Percentiles rank a stretch among this genome's conserved stretches.
Evolutionary conservation across 2,113 vertebrate genomes (phyloP).

Genomic region (Oplegnathus fasciatus): DNA sequence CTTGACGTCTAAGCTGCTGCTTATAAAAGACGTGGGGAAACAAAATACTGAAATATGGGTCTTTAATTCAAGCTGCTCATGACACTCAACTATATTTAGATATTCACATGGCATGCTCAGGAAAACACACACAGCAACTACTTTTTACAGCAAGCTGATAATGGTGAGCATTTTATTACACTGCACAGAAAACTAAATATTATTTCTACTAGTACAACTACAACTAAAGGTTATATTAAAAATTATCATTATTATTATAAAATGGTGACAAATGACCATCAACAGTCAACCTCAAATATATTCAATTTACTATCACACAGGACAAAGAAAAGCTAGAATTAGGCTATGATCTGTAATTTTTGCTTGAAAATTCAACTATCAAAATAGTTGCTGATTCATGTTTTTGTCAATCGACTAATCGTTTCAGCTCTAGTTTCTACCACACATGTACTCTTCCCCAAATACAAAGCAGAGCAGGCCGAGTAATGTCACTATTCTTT

Average conservation of each 20-base stretch:
- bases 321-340: neutral
- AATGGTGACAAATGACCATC: too few species aligned
- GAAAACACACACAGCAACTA: neutral
- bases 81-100: neutral
- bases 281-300: neutral
- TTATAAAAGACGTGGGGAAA: neutral
- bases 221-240: too few species aligned
- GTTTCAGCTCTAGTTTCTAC: neutral
- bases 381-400: neutral
- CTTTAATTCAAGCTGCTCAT: neutral
- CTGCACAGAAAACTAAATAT: too few species aligned
- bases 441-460: neutral
- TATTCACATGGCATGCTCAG: neutral
- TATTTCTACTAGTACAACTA: too few species aligned
- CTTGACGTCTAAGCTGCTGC: neutral
- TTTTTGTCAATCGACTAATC: neutral
- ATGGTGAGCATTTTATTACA: too few species aligned
- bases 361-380: neutral
- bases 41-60: neutral
- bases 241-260: too few species aligned
- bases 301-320: neutral
- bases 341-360: too few species aligned
- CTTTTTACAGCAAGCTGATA: too few species aligned
- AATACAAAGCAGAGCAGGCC: neutral
- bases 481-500: neutral